Evolutionary conservation across 2,797 vertebrate genomes (phyloP), one percentile per base, ranked within the genome.

Genomic region (Gobio occitaniae): DNA sequence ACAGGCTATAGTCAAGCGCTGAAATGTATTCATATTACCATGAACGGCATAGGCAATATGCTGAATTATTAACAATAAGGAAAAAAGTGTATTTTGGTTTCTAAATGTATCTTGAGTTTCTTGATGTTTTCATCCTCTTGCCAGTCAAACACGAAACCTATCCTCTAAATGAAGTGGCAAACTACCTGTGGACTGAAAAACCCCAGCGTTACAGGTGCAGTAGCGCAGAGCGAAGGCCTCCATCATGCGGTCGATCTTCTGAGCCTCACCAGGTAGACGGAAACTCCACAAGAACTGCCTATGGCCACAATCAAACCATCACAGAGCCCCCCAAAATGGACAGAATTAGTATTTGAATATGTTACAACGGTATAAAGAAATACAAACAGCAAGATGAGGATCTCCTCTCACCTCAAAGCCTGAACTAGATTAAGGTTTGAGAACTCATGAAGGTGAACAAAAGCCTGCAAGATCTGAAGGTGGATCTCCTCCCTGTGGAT

Each of bases 171-270:
- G 16, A 10, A 66, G 21, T 8, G 25, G 12, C 25, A 70, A 47
- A 0, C 1, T 91, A 98, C 97, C 97, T 93, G 97, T 96, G 82
- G 97, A 98, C 72, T 97, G 96, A 92, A 99, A 99, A 87, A 99
- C 96, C 0, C 94, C 95, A 0, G 94, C 88, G 87, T 99, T 99
- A 87, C 97, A 98, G 90, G 94, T 93, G 82, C 97, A 99, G 92
- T 99, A 99, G 63, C 97, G 95, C 41, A 88, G 91, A 25, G 97
- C 97, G 29, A 99, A 99, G 3, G 97, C 94, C 89, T 99, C 97
- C 97, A 99, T 99, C 97, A 99, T 99, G 66, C 97, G 93, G 86
- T 98, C 97, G 13, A 99, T 99, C 94, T 99, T 99, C 94, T 99
- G 97, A 1, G 97, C 97, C 87, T 99, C 97, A 0, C 97, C 97